Evolutionary conservation across 2,797 vertebrate species (phyloP).

Genomic region (Galagoides demidoff): DNA sequence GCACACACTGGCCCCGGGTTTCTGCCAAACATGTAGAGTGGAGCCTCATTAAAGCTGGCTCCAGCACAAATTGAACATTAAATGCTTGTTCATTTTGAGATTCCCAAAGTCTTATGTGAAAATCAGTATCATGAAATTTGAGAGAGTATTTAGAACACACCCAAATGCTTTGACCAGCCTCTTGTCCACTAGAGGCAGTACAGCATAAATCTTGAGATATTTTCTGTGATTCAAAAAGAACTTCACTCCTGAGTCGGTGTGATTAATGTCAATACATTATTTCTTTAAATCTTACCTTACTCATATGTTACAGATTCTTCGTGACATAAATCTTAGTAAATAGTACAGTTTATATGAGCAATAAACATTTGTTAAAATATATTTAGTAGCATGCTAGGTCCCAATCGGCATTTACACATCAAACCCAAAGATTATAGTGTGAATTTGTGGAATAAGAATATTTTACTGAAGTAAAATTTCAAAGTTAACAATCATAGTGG

Average conservation of each 20-base stretch:
- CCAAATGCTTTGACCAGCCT: not conserved
- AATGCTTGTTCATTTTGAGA: not conserved
- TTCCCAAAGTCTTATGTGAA: not conserved
- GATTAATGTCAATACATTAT: too few species aligned
- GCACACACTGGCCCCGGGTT: not conserved
- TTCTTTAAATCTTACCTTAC: not conserved
- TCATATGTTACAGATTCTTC: not conserved
- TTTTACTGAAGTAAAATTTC: not conserved
- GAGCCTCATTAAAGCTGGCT: not conserved
- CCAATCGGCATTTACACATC: not conserved
- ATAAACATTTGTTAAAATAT: not conserved
- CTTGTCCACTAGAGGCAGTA: not conserved
- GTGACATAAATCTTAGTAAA: not conserved
- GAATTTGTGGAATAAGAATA: not conserved
- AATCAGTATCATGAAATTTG: not conserved
- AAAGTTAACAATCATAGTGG: not conserved
- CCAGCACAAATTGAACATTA: not conserved
- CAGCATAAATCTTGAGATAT: not conserved
- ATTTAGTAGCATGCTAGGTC: not conserved
- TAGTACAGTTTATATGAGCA: not conserved
- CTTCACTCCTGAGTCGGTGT: not conserved
- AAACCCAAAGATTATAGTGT: not conserved
- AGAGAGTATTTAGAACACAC: not conserved
- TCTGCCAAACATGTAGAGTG: not conserved
- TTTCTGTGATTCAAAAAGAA: not conserved